Evolutionary conservation across 2,113 vertebrate species (phyloP).

Genomic region (human (Homo sapiens)): GRCh38 chr2:190498501-190499000

Average conservation of each 20-base stretch:
- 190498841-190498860: background rate
- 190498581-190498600: background rate
- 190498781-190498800: background rate
- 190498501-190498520: background rate
- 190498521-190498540: background rate
- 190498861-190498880: too few relatives aligned
- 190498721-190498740: background rate
- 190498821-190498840: background rate
- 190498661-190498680: background rate
- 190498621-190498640: background rate
- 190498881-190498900: too few relatives aligned
- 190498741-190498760: background rate
- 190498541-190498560: constrained; percentile 8
- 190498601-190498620: background rate
- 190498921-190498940: too few relatives aligned
- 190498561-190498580: background rate
- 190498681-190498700: background rate
- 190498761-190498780: background rate
- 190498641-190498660: background rate
- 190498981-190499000: too few relatives aligned
- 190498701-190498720: background rate
- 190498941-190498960: too few relatives aligned
- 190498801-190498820: background rate
- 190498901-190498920: too few relatives aligned
- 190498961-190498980: too few relatives aligned